phyloP scores from a whole-genome alignment of 2,113 vertebrate species.

The Rallus limicola region DNA sequence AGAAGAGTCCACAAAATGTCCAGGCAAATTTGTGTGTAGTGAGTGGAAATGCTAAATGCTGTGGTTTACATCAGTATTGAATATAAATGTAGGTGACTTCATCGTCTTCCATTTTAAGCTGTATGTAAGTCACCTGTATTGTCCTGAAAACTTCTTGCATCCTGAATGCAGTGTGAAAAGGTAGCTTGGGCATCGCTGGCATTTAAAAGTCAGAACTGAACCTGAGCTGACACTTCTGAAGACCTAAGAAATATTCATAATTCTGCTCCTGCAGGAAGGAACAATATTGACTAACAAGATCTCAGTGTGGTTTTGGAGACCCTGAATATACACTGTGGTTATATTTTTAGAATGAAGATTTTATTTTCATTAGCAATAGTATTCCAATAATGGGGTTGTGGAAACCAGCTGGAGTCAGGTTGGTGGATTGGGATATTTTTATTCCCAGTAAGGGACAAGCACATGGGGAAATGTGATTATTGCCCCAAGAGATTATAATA shows the following conservation, averaged over 20 bases:
- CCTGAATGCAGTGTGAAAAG: background rate
- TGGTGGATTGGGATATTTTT: background rate
- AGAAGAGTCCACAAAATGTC: conserved; percentile 22
- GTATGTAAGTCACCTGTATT: background rate
- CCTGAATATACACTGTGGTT: background rate
- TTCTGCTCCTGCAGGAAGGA: background rate
- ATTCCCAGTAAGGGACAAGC: background rate
- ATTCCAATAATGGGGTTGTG: background rate
- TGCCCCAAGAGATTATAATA: background rate
- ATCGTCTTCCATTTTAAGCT: conserved; percentile 31
- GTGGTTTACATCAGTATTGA: background rate
- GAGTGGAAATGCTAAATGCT: background rate
- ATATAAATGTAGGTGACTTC: conserved; percentile 36
- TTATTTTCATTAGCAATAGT: background rate
- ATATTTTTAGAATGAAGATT: conserved; percentile 30
- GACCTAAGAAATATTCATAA: background rate
- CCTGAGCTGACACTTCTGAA: conserved; percentile 11
- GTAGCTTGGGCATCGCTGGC: background rate
- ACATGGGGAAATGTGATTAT: background rate
- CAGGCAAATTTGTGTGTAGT: conserved; percentile 12
- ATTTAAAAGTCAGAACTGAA: background rate
- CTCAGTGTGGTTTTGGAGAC: background rate
- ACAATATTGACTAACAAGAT: conserved; percentile 17
- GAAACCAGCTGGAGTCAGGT: background rate
- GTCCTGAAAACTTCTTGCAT: conserved; percentile 8